Conservation (phyloP, 2,888 invertebrate species). For the Cryptus viduatorius region DNA sequence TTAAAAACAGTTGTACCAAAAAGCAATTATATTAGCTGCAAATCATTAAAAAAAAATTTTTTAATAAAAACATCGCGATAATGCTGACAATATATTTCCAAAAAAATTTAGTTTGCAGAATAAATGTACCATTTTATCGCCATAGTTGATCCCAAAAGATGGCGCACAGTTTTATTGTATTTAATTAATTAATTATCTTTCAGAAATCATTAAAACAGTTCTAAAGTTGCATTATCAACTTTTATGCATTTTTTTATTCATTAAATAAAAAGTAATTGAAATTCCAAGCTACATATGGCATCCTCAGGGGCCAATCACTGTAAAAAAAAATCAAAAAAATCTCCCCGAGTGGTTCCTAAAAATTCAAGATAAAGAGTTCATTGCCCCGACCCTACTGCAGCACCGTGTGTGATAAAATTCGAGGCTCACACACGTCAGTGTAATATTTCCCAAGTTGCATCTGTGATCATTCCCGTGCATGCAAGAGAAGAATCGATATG, state of each 20-base stretch:
- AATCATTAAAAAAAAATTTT: too few relatives aligned
- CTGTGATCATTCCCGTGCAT: constrained; percentile 31
- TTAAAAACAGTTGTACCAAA: neutral
- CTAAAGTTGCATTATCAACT: neutral
- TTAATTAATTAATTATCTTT: too few relatives aligned
- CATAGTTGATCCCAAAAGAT: too few relatives aligned
- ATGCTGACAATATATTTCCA: too few relatives aligned
- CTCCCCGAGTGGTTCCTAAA: neutral
- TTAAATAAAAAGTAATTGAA: neutral
- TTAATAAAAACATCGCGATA: too few relatives aligned
- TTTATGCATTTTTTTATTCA: neutral
- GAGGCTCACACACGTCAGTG: neutral
- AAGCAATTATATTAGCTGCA: too few relatives aligned
- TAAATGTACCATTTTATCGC: too few relatives aligned
- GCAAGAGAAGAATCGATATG: constrained; percentile 59
- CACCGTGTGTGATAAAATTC: constrained; percentile 14
- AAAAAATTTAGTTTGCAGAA: too few relatives aligned
- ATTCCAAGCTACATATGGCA: neutral
- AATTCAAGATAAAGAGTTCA: constrained; percentile 30
- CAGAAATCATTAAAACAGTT: too few relatives aligned
- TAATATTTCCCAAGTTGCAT: constrained; percentile 23
- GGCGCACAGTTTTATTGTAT: too few relatives aligned
- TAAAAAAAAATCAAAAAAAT: neutral
- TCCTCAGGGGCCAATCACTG: neutral
- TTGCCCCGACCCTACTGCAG: constrained; percentile 43